phyloP scores from a whole-genome alignment of 2,888 invertebrate species.

The Luffia ferchaultella region DNA sequence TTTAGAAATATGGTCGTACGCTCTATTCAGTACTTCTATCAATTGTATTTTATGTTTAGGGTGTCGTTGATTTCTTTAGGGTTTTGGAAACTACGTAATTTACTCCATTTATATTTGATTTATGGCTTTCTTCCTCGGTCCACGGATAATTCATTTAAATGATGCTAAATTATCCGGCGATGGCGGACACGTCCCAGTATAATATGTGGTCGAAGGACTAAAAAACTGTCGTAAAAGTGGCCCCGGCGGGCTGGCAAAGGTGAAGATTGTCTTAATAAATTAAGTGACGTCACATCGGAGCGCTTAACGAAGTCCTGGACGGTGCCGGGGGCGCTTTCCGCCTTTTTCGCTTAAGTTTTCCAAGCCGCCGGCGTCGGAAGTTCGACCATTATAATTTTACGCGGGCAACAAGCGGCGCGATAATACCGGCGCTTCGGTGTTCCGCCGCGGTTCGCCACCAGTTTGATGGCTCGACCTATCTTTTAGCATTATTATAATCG shows the following conservation, averaged over 20 bases:
- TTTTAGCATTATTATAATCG: no score
- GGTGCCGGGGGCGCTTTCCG: constrained; percentile 56
- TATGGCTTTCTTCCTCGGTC: no score
- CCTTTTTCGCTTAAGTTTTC: constrained; percentile 61
- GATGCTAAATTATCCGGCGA: no score
- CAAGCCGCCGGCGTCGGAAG: constrained; percentile 66
- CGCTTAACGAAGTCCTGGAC: constrained; percentile 51
- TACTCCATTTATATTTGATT: no score
- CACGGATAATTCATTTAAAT: neutral
- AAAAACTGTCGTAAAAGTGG: constrained; percentile 44
- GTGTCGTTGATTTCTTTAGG: neutral
- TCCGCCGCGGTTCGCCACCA: constrained; percentile 17
- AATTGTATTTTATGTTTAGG: no score
- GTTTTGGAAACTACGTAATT: no score
- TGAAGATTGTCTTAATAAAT: constrained; percentile 62
- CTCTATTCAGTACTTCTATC: no score
- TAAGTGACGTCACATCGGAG: constrained; percentile 61
- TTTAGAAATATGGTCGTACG: no score
- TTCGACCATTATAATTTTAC: constrained; percentile 68
- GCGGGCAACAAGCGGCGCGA: constrained; percentile 68
- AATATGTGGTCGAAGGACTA: neutral
- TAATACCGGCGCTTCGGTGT: constrained; percentile 54
- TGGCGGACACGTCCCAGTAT: neutral
- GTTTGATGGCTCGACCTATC: neutral
- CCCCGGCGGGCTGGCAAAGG: constrained; percentile 36